Evolutionary conservation across 2,113 vertebrate genomes (phyloP).

Genomic region (Microtus pennsylvanicus): DNA sequence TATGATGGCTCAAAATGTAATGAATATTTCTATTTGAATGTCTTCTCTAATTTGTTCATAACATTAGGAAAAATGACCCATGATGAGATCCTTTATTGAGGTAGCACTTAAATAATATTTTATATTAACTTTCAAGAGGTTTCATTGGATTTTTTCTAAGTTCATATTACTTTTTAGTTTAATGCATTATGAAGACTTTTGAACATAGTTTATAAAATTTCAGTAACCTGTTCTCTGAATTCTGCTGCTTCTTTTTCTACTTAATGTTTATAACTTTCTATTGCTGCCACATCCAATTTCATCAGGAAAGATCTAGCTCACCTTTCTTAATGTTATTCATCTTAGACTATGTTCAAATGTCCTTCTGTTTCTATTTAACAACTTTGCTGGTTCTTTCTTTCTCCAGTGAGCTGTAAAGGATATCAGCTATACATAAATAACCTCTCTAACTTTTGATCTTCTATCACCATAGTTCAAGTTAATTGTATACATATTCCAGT

Average conservation of each 20-base stretch:
- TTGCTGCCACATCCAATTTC: not conserved
- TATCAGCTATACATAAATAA: conserved; percentile 62
- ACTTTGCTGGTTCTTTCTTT: conserved; percentile 49
- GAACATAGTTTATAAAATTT: conserved; percentile 54
- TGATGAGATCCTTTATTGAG: not conserved
- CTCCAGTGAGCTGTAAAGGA: conserved; percentile 37
- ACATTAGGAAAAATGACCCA: not conserved
- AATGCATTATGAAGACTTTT: conserved; percentile 33
- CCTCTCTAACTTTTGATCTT: not conserved
- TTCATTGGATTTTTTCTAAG: conserved; percentile 20
- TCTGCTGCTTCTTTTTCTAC: not conserved
- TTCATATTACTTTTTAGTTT: not conserved
- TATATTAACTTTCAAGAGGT: not conserved
- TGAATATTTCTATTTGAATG: conserved; percentile 29
- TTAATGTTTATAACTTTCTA: conserved; percentile 57
- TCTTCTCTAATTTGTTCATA: conserved; percentile 8
- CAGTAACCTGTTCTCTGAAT: not conserved
- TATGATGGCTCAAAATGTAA: not conserved
- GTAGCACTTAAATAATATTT: conserved; percentile 29
- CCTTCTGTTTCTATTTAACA: conserved; percentile 55
- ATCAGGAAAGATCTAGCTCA: not conserved
- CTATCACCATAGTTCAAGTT: conserved; percentile 27
- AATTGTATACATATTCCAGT: conserved; percentile 18
- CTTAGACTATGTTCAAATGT: conserved; percentile 50
- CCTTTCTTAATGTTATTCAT: conserved; percentile 1